phyloP scores from a whole-genome alignment of 2,797 vertebrate genomes.

The Sebastes iracundus region DNA sequence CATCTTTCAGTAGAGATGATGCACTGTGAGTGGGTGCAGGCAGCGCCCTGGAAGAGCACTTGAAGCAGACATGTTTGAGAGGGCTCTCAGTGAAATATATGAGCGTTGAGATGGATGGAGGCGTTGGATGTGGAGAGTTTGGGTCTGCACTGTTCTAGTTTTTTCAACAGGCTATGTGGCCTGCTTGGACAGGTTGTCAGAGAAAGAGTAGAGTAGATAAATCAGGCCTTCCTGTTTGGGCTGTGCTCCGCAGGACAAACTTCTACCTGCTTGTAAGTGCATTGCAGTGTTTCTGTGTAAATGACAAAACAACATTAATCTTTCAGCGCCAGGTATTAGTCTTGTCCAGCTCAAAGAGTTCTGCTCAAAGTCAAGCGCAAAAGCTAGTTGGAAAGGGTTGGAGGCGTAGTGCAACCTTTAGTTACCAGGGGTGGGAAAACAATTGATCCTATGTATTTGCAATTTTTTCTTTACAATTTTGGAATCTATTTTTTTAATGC shows the following conservation, averaged over 20 bases:
- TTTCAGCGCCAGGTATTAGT: not conserved
- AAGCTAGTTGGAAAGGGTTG: not conserved
- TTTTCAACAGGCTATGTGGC: conserved; percentile 13
- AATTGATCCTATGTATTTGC: no score
- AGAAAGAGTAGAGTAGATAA: conserved; percentile 10
- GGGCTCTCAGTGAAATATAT: conserved; percentile 45
- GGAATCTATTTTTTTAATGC: no score
- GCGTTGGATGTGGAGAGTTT: conserved; percentile 11
- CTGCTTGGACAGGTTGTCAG: conserved; percentile 40
- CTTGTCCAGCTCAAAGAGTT: not conserved
- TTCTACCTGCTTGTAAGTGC: not conserved
- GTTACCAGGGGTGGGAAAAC: not conserved
- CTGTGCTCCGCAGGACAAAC: not conserved
- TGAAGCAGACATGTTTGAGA: conserved; percentile 47
- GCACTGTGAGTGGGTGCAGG: conserved; percentile 16
- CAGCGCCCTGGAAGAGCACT: conserved; percentile 37
- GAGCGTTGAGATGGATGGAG: conserved; percentile 33
- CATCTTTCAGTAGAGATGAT: conserved; percentile 11
- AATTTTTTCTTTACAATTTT: no score
- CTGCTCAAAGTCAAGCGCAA: not conserved
- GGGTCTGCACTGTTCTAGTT: conserved; percentile 1
- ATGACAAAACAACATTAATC: conserved; percentile 13
- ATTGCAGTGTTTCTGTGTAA: not conserved
- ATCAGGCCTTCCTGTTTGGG: conserved; percentile 17
- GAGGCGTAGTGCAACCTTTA: not conserved